These are phyloP conservation scores for Acrobeloides nanus DNA, from an alignment of 2,888 invertebrate species.

Conservation along the genomic window DNA sequence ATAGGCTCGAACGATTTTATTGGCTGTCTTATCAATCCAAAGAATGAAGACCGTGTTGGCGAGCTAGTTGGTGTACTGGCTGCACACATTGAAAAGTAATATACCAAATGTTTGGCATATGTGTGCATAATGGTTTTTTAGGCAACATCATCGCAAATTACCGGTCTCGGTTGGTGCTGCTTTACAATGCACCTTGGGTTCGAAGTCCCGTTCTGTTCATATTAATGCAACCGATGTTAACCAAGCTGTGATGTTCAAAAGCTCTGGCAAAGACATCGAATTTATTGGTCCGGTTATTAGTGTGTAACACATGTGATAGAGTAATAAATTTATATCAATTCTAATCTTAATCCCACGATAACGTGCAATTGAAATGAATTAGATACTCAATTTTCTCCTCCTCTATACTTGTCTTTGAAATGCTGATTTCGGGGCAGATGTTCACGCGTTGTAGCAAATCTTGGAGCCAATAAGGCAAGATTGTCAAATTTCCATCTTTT, in stretches of 20 bases:
- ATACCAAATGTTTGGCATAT: background rate
- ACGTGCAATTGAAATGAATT: no score
- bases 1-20: conserved; percentile 57
- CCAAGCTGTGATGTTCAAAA: conserved; percentile 31
- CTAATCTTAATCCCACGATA: no score
- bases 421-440: no score
- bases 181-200: conserved; percentile 55
- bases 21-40: conserved; percentile 52
- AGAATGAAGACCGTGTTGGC: conserved; percentile 55
- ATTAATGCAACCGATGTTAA: conserved; percentile 27
- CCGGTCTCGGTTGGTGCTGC: conserved; percentile 53
- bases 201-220: conserved; percentile 52
- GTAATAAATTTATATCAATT: no score
- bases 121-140: conserved; percentile 2
- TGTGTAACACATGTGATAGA: no score
- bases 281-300: conserved; percentile 36
- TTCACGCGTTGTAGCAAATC: no score
- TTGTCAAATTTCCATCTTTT: no score
- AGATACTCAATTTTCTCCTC: no score
- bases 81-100: conserved; percentile 53
- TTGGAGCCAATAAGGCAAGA: no score
- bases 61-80: conserved; percentile 56
- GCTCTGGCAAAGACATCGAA: conserved; percentile 39
- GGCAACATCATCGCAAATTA: conserved; percentile 11
- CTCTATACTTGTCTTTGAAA: no score